These are phyloP conservation scores for Colletes latitarsis DNA, from an alignment of 1,140 invertebrate species.

Conservation along the genomic window DNA sequence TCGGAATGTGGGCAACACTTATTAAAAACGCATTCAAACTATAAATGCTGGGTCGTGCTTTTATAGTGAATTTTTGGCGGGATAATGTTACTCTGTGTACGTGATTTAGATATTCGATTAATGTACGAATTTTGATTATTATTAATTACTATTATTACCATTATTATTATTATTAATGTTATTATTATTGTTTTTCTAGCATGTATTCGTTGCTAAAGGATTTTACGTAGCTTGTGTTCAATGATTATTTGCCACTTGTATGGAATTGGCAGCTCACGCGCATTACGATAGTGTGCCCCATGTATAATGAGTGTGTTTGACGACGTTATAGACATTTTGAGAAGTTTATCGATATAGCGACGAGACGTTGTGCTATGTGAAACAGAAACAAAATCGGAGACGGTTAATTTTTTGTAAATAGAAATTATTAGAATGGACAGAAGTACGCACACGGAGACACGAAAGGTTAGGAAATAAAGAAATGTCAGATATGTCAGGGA, in stretches of 20 bases:
- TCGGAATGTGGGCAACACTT: background rate
- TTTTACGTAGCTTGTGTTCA: conserved; percentile 50
- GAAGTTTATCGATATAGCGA: conserved; percentile 32
- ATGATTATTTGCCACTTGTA: conserved; percentile 50
- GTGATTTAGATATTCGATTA: conserved; percentile 18
- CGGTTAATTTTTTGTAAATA: conserved; percentile 39
- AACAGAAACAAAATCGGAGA: background rate
- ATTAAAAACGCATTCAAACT: background rate
- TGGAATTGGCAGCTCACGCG: conserved; percentile 57
- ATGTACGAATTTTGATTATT: conserved; percentile 12
- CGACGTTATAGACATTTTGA: conserved; percentile 34
- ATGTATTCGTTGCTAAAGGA: conserved; percentile 44
- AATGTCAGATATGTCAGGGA: conserved; percentile 38
- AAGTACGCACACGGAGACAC: conserved; percentile 28
- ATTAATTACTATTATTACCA: conserved; percentile 3
- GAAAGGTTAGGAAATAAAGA: conserved; percentile 24
- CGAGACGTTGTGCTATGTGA: conserved; percentile 23
- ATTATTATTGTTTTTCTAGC: conserved; percentile 31
- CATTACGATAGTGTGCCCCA: conserved; percentile 15
- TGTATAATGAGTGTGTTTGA: conserved; percentile 28
- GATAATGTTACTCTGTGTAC: conserved; percentile 15
- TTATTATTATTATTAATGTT: conserved; percentile 20
- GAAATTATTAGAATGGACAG: conserved; percentile 29
- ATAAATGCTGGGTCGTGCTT: conserved; percentile 5
- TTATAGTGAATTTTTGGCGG: conserved; percentile 2